These are phyloP conservation scores for Pantala flavescens DNA, from an alignment of 1,140 invertebrate genomes.

Conservation along the genomic window DNA sequence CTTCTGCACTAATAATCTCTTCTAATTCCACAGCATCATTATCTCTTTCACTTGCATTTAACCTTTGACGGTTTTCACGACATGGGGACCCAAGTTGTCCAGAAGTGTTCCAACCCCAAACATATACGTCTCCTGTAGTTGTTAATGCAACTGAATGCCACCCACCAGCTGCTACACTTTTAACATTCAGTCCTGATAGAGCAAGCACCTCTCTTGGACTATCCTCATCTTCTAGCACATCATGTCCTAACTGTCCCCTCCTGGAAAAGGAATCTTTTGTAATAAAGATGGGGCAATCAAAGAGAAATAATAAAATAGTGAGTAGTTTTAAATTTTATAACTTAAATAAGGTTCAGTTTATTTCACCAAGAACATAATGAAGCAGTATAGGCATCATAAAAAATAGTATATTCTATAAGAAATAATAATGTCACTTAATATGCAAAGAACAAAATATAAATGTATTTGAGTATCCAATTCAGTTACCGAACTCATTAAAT, in stretches of 20 bases:
- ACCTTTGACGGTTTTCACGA: not conserved
- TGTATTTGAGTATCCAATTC: too few relatives aligned
- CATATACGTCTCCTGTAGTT: not conserved
- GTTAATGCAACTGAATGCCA: slow-evolving; percentile 77
- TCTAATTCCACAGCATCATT: too few relatives aligned
- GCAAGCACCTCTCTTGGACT: slow-evolving; percentile 53
- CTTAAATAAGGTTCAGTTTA: not conserved
- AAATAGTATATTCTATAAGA: too few relatives aligned
- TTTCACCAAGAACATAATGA: not conserved
- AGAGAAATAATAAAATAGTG: slow-evolving; percentile 16
- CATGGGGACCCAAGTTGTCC: not conserved
- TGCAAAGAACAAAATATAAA: too few relatives aligned
- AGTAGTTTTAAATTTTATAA: not conserved
- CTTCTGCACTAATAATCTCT: too few relatives aligned
- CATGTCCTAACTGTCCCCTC: slow-evolving; percentile 74
- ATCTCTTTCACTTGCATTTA: not conserved
- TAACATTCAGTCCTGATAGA: slow-evolving; percentile 55
- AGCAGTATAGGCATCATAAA: too few relatives aligned
- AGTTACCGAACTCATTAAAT: too few relatives aligned
- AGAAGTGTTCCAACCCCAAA: not conserved
- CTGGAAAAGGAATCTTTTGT: slow-evolving; percentile 37
- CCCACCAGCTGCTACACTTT: slow-evolving; percentile 60
- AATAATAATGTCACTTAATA: too few relatives aligned
- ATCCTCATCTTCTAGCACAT: slow-evolving; percentile 49
- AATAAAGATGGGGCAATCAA: slow-evolving; percentile 18